Evolutionary conservation across 2,113 vertebrate genomes (phyloP), one percentile per base, ranked within the genome.

Genomic region (Mirza zaza): DNA sequence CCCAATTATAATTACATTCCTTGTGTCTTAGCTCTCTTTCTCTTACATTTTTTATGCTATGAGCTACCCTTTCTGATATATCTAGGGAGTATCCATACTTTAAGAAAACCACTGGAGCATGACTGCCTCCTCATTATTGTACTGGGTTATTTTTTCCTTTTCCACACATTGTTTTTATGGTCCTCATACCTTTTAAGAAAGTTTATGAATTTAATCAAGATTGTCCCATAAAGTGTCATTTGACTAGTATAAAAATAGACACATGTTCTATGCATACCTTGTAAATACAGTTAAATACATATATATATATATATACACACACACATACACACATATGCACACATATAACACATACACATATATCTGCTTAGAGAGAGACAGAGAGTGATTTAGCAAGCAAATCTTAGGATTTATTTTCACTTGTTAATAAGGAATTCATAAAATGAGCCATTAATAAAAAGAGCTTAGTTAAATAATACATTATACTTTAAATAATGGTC

Each of bases 401-500:
- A 90, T 4, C 1, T 81, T 86, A 83, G 12, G 25, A 91, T 90
- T 91, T 59, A 96, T 87, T 90, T 97, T 97, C 76, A 45, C 15
- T 88, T 97, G 50, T 83, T 73, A 84, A 95, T 90, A 96, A 93
- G 29, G 8, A 96, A 96, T 96, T 95, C 52, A 96, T 97, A 73
- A 90, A 91, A 84, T 29, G 23, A 90, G 25, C 14, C 23, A 94
- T 85, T 96, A 95, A 88, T 95, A 90, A 95, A 95, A 89, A 68
- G 11, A 92, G 27, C 29, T 94, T 94, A 79, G 76, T 90, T 96
- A 96, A 95, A 96, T 96, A 96, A 92, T 85, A 45, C n/a, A 96
- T 92, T 91, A 80, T 13, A 68, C 11, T 96, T 96, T 97, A 98
- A 97, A 91, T 97, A 85, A 95, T 75, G 10, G 48, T 96, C 76